Conservation (phyloP, 1,140 invertebrate species). For the Lucilia sericata region DNA sequence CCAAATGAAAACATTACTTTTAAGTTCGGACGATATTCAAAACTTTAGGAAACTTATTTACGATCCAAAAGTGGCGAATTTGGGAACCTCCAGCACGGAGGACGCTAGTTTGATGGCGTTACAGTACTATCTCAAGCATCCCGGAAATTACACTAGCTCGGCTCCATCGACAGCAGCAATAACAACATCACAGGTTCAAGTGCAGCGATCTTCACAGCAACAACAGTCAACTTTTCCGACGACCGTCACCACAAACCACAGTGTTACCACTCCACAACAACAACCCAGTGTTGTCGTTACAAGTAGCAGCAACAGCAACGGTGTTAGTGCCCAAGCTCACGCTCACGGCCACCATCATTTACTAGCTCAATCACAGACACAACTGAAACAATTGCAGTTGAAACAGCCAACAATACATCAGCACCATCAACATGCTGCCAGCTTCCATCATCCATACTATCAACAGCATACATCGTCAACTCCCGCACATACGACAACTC, state of each 20-base stretch:
- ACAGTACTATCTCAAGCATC: constrained; percentile 66
- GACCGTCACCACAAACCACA: background rate
- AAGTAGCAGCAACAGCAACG: constrained; percentile 54
- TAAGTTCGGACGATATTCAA: constrained; percentile 63
- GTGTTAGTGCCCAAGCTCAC: background rate
- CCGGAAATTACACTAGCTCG: constrained; percentile 53
- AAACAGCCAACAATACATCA: constrained; percentile 65
- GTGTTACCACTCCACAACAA: constrained; percentile 31
- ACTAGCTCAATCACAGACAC: constrained; percentile 57
- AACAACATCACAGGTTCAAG: constrained; percentile 11
- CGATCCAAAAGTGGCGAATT: constrained; percentile 59
- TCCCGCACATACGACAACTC: constrained; percentile 49
- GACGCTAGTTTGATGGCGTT: constrained; percentile 58
- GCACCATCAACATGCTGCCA: constrained; percentile 57
- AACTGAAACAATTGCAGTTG: constrained; percentile 62
- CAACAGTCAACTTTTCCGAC: constrained; percentile 49
- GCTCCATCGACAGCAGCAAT: constrained; percentile 45
- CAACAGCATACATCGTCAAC: constrained; percentile 57
- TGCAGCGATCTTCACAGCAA: constrained; percentile 35
- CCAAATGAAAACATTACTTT: constrained; percentile 65
- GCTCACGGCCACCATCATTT: constrained; percentile 50
- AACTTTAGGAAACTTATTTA: constrained; percentile 66
- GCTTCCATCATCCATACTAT: constrained; percentile 61
- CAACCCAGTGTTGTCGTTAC: constrained; percentile 23
- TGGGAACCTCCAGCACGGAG: constrained; percentile 46